Evolutionary conservation across 2,797 vertebrate species (phyloP).

Genomic region (Salmo trutta): DNA sequence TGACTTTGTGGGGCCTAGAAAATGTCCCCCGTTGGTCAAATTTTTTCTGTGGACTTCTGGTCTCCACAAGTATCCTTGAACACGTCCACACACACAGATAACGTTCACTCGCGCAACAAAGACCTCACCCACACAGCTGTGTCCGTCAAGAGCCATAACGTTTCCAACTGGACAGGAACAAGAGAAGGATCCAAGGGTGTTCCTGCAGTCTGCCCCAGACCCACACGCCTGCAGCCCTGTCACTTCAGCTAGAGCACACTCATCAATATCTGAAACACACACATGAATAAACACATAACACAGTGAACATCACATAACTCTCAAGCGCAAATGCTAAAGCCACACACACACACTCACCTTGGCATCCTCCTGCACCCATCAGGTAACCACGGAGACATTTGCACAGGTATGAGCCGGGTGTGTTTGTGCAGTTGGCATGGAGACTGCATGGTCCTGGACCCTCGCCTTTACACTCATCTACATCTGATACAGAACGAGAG

Average conservation of each 20-base stretch:
- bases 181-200: constrained; percentile 75
- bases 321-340: neutral
- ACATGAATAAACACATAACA: neutral
- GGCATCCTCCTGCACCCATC: constrained; percentile 59
- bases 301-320: neutral
- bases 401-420: constrained; percentile 73
- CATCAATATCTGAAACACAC: constrained; percentile 72
- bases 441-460: constrained; percentile 66
- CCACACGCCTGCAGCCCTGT: constrained; percentile 76
- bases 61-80: too few relatives aligned
- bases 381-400: constrained; percentile 74
- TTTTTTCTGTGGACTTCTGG: too few relatives aligned
- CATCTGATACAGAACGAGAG: constrained; percentile 58
- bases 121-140: constrained; percentile 74
- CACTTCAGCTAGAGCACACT: constrained; percentile 74
- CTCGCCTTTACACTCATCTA: constrained; percentile 72
- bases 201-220: constrained; percentile 64
- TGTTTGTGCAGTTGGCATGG: constrained; percentile 77
- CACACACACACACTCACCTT: constrained; percentile 54
- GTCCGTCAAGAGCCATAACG: constrained; percentile 66
- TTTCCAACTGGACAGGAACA: constrained; percentile 74
- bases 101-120: neutral
- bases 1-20: too few relatives aligned
- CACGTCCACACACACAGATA: neutral
- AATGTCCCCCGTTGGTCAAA: too few relatives aligned